Conservation (phyloP, 2,113 vertebrate genomes). For the Hirundichthys speculiger region DNA sequence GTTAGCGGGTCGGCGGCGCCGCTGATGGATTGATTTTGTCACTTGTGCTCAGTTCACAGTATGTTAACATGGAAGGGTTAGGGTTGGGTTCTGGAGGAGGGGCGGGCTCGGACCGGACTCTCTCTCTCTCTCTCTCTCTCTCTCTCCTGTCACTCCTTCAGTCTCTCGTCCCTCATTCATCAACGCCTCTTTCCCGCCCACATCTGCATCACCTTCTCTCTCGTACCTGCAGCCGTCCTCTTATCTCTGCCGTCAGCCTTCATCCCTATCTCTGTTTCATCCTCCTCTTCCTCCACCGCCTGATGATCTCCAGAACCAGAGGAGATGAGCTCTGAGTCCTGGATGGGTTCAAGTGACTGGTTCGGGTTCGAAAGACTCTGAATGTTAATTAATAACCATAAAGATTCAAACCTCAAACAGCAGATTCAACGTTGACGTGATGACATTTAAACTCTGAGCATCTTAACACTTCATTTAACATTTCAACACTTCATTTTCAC, state of each 20-base stretch:
- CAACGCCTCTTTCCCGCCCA: slow-evolving; percentile 52
- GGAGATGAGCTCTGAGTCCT: too few species aligned
- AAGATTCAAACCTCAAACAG: too few species aligned
- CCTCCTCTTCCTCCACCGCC: too few species aligned
- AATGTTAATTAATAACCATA: too few species aligned
- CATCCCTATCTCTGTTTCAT: too few species aligned
- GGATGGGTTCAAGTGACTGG: too few species aligned
- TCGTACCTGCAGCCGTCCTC: slow-evolving; percentile 39
- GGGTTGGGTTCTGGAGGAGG: slow-evolving; percentile 90
- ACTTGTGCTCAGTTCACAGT: slow-evolving; percentile 98
- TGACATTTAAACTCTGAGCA: too few species aligned
- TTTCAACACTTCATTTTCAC: too few species aligned
- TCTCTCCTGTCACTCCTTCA: slow-evolving; percentile 71
- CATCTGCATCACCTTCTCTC: slow-evolving; percentile 67
- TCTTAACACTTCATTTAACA: too few species aligned
- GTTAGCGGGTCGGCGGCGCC: slow-evolving; percentile 83
- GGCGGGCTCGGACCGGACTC: slow-evolving; percentile 82
- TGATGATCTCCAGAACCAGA: too few species aligned
- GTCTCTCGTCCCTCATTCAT: slow-evolving; percentile 58
- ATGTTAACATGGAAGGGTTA: slow-evolving; percentile 98
- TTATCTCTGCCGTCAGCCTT: slow-evolving; percentile 44
- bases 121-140: slow-evolving; percentile 64
- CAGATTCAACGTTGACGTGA: too few species aligned
- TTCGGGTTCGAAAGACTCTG: too few species aligned
- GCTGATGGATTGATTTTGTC: slow-evolving; percentile 99